Evolutionary conservation across 2,888 invertebrate species (phyloP).

Genomic region (Rhagophthalmus giganteus): DNA sequence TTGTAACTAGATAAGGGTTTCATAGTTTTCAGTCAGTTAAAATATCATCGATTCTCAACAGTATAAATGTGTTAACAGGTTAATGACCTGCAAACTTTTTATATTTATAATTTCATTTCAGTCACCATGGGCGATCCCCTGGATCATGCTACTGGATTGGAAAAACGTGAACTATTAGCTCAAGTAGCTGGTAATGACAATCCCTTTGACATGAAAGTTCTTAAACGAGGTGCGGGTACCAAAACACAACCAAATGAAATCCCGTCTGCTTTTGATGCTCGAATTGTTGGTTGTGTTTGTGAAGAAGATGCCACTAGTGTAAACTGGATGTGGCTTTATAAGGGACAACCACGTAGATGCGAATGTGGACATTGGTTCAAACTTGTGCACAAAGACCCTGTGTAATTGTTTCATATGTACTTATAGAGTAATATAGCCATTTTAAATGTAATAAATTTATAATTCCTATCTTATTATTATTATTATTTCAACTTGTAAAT

Average conservation of each 20-base stretch:
- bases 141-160: conserved; percentile 92
- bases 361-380: conserved; percentile 98
- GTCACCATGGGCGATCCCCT: conserved; percentile 81
- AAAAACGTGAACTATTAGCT: conserved; percentile 87
- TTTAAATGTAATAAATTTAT: conserved; percentile 42
- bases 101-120: no score
- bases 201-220: conserved; percentile 81
- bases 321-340: conserved; percentile 94
- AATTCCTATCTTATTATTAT: conserved; percentile 29
- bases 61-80: no score
- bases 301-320: conserved; percentile 90
- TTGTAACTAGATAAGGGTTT: no score
- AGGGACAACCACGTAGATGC: conserved; percentile 87
- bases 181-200: conserved; percentile 85
- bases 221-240: conserved; percentile 79
- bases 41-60: no score
- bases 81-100: no score
- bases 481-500: conserved; percentile 31
- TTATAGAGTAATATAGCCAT: conserved; percentile 43
- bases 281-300: conserved; percentile 94
- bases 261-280: conserved; percentile 86
- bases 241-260: conserved; percentile 85
- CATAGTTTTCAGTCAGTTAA: no score
- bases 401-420: conserved; percentile 57
- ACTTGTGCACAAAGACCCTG: conserved; percentile 74